Base-by-base conservation (phyloP, 1,140 invertebrate species). In the Drosophila dunni region DNA sequence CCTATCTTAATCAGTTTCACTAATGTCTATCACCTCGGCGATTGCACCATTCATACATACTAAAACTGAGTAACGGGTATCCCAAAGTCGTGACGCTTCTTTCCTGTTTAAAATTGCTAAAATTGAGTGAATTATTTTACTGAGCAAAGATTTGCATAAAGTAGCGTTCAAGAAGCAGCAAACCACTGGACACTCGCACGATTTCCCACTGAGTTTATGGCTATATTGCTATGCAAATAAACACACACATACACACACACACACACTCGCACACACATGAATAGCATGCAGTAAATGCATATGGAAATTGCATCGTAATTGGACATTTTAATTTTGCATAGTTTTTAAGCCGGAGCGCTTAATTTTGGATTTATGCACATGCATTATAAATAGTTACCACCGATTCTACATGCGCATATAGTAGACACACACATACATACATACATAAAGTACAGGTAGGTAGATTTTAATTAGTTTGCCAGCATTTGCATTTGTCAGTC, bases 291-390 rank as follows among this genome's bases (percentile, higher is more conserved):
- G 34, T 15, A 10, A 33, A 29, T 29, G 8, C 24, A 44, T 54
- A 53, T 60, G 63, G 51, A 65, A 78, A 62, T 63, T 73, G 63
- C 69, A 62, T 57, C 63, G 54, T 85, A 85, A 86, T 85, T 85
- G 81, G 70, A 62, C 58, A 81, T 85, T 85, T 86, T 67, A 78
- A 86, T 86, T 68, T 77, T 74, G 70, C 64, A 75, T 69, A 46
- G 33, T 74, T 78, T 85, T 85, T 88, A 88, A 88, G 79, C 82
- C 64, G 50, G 48, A 63, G 57, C 79, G 69, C 76, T 79, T 88
- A 79, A 79, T 73, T 75, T 40, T 45, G 72, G 79, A 85, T 88
- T 85, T 85, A 85, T 88, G 75, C 68, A 64, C 79, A 88, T 86
- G 72, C 67, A 86, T 88, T 86, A 82, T 88, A 74, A 67, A 82